Evolutionary conservation across 1,140 invertebrate genomes (phyloP), one percentile per base, ranked within the genome.

Genomic region (Linepithema humile): DNA sequence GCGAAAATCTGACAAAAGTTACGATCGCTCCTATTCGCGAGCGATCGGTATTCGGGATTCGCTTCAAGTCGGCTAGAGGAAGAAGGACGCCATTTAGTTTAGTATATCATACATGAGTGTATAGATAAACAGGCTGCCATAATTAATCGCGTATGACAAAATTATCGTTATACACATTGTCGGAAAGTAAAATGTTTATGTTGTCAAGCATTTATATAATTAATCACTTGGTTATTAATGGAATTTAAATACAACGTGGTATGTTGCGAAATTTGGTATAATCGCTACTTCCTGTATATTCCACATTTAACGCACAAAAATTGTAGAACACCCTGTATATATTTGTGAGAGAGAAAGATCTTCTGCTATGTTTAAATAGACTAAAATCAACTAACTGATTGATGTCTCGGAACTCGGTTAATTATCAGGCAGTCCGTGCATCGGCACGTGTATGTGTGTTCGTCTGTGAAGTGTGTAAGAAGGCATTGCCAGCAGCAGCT

Each of bases 401-500:
- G 23, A 65, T 78, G 17, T 57, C 6, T 29, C 45, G 60, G 20
- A 5, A 50, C 15, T 57, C 65, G 48, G 9, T 48, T 38, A 69
- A 48, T 64, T 29, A 53, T 55, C 32, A 32, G 64, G n/a, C 85
- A 85, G 73, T 70, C 57, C 65, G 40, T 43, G 62, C 32, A 43
- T 9, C 15, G 43, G 50, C 3, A 12, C 29, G 17, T 45, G 12
- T 85, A 9, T 17, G 15, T 15, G 20, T 74, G 48, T 64, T 60
- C 75, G 77, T 74, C 35, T 55, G 35, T 80, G 9, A 3, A 26
- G n/a, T 78, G 62, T 69, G 29, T 86, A 86, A 59, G 59, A 87
- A 84, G 85, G 80, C 86, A 84, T 86, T 57, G 74, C 86, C 78
- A 70, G 70, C 23, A 80, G 75, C 64, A 55, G 75, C 70, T 70